Base-by-base conservation (phyloP, 2,888 invertebrate species). In the Phorcus lineatus region DNA sequence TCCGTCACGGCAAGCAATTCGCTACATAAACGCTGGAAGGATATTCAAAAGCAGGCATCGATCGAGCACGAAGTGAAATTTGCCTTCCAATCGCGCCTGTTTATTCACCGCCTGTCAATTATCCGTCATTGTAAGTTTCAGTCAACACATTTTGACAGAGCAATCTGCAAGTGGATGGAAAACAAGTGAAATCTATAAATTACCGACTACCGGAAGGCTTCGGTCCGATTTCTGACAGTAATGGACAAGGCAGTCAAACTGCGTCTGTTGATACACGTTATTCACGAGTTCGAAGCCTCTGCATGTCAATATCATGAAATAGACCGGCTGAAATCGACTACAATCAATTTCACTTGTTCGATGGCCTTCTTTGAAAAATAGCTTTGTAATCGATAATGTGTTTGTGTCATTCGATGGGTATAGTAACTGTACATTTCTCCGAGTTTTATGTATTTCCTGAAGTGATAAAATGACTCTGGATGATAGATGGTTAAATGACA, bases 141-240 rank as follows among this genome's bases (percentile, higher is more conserved):
- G 70, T 70, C 36, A 28, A 70, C 70, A 70, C 70, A 40, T 36
- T 70, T 70, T 70, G 40, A 70, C 70, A 31, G 36, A 19, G 70
- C 70, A 40, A 70, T 70, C 70, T 70, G 70, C 70, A 40, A 70
- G 70, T 70, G 70, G 70, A 36, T 36, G 40, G 31, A 70, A 70
- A 31, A 70, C 70, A 70, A 70, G 70, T 70, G 70, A 70, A 70
- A 70, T 70, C 70, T 70, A 70, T 70, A 70, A 70, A 70, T 70
- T 70, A 70, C 70, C 13, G 40, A 11, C 70, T 11, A 70, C 70
- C 70, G 70, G 70, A 70, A 70, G n/a, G 28, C n/a, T 19, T 31
- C 70, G 19, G 28, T 19, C 70, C 36, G 70, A 28, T 19, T 31
- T 70, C 11, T 70, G 70, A 70, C 70, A 70, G 70, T 70, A 70